Evolutionary conservation across 1,140 invertebrate species (phyloP).

Genomic region (Drosophila athabasca): DNA sequence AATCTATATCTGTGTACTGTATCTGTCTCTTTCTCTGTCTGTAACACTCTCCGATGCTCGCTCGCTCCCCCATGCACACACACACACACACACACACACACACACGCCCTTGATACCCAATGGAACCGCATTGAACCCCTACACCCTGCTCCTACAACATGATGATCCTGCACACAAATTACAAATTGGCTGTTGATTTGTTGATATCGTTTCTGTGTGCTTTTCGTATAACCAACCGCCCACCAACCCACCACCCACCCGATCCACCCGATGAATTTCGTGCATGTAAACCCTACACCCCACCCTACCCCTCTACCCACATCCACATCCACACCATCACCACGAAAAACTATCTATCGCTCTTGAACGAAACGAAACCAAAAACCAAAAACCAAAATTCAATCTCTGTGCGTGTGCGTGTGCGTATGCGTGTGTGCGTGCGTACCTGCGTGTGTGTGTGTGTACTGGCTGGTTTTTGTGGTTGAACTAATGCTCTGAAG

Average conservation of each 20-base stretch:
- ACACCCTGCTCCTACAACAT: slow-evolving; percentile 12
- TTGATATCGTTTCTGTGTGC: slow-evolving; percentile 58
- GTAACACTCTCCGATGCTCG: slow-evolving; percentile 41
- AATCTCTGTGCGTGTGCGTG: slow-evolving; percentile 21
- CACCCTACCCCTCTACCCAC: not conserved
- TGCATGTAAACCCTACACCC: not conserved
- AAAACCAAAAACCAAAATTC: slow-evolving; percentile 27
- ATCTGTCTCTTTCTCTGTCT: slow-evolving; percentile 50
- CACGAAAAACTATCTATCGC: slow-evolving; percentile 23
- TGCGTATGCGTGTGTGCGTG: slow-evolving; percentile 43
- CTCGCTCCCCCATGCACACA: slow-evolving; percentile 50
- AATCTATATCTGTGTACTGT: slow-evolving; percentile 33
- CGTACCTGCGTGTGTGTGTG: slow-evolving; percentile 48
- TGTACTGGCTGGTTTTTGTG: slow-evolving; percentile 68
- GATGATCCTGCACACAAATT: slow-evolving; percentile 41
- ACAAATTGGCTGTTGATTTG: slow-evolving; percentile 75
- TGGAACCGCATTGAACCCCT: not conserved
- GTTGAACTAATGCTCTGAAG: slow-evolving; percentile 78
- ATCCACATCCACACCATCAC: slow-evolving; percentile 7
- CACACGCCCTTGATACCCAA: not conserved
- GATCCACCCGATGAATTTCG: slow-evolving; percentile 22
- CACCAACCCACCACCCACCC: not conserved
- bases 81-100: slow-evolving; percentile 28
- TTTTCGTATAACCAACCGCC: not conserved
- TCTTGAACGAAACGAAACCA: slow-evolving; percentile 24